Evolutionary conservation across 2,888 invertebrate genomes (phyloP).

Genomic region (Piscicola geometra): DNA sequence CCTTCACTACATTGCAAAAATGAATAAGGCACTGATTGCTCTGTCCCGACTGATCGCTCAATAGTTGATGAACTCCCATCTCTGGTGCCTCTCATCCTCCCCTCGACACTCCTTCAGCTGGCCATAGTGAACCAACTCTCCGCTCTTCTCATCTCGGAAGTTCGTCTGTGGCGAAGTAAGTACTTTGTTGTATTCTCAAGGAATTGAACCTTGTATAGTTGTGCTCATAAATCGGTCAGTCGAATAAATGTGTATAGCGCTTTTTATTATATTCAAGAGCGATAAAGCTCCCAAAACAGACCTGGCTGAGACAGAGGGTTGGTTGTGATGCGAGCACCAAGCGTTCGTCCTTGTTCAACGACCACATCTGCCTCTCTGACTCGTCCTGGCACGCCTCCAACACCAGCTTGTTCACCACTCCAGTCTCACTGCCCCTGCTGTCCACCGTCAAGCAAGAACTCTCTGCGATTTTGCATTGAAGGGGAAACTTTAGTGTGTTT

Average conservation of each 20-base stretch:
- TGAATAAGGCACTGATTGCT: too few species aligned
- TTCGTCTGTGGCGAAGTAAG: not conserved
- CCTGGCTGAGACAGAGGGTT: slow-evolving; percentile 33
- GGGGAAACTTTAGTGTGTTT: not conserved
- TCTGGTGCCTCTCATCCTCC: slow-evolving; percentile 29
- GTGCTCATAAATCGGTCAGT: too few species aligned
- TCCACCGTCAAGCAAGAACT: slow-evolving; percentile 34
- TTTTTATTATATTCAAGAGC: not conserved
- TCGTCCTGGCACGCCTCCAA: slow-evolving; percentile 29
- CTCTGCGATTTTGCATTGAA: not conserved
- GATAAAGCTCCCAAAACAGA: not conserved
- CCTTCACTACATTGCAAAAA: too few species aligned
- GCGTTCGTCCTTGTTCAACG: not conserved
- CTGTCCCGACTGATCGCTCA: too few species aligned
- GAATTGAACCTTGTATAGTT: not conserved
- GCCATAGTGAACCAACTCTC: slow-evolving; percentile 33
- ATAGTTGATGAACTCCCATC: slow-evolving; percentile 37
- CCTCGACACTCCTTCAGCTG: slow-evolving; percentile 29
- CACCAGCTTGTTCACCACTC: slow-evolving; percentile 28
- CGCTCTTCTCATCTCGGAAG: slow-evolving; percentile 16
- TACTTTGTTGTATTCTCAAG: not conserved
- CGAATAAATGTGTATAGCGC: too few species aligned
- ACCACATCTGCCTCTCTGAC: slow-evolving; percentile 32
- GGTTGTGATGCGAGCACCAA: slow-evolving; percentile 9
- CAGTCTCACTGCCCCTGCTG: slow-evolving; percentile 24